These are phyloP conservation scores for Todus mexicanus DNA, from an alignment of 2,797 vertebrate genomes.

Conservation along the genomic window DNA sequence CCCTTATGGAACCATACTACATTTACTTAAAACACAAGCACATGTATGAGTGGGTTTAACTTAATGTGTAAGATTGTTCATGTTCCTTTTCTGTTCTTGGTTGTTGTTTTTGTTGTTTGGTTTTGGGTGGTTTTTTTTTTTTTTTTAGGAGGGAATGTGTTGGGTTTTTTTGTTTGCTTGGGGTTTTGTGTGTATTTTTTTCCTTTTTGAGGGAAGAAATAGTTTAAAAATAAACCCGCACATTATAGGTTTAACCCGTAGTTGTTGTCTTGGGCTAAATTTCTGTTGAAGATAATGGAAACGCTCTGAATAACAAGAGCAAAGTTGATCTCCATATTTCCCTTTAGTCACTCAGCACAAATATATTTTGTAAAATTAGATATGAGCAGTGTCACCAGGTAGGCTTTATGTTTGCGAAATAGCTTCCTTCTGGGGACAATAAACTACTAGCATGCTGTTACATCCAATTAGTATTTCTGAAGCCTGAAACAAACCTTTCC, in stretches of 20 bases:
- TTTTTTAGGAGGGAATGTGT: too few species aligned
- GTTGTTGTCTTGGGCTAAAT: background rate
- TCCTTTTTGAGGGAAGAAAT: background rate
- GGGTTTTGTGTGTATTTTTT: too few species aligned
- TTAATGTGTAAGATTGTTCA: background rate
- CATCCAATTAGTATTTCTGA: slow-evolving; percentile 30
- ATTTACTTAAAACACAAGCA: background rate
- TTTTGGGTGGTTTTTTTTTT: too few species aligned
- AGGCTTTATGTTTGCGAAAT: slow-evolving; percentile 35
- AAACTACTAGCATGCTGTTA: slow-evolving; percentile 8
- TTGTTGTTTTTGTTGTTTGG: background rate
- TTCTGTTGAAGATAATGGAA: background rate
- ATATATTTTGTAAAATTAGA: slow-evolving; percentile 31
- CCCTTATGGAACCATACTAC: background rate
- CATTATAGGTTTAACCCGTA: background rate
- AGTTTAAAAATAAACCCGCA: background rate
- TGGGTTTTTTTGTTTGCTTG: background rate
- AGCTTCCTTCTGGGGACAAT: slow-evolving; percentile 50
- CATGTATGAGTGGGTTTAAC: too few species aligned
- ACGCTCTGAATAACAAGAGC: background rate
- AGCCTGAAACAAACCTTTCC: slow-evolving; percentile 6
- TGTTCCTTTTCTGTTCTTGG: background rate
- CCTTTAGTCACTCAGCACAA: slow-evolving; percentile 6
- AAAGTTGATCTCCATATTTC: background rate
- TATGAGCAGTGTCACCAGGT: background rate